Percentiles rank a stretch among this genome's conserved stretches.
Evolutionary conservation across 2,113 vertebrate species (phyloP).

Genomic region (Limnothrissa miodon): DNA sequence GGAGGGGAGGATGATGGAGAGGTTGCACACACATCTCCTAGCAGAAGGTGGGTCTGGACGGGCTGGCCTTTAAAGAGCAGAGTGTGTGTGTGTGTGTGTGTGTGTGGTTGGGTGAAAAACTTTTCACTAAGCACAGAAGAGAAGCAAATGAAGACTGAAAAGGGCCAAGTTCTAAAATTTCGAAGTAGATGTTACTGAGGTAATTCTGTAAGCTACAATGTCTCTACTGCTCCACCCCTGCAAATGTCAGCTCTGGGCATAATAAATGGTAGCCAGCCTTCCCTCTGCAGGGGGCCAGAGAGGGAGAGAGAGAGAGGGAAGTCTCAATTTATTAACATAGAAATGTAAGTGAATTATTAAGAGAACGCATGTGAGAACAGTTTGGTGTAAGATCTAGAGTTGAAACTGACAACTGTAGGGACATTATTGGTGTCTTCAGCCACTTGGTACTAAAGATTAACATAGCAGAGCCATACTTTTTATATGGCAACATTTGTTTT

Average conservation of each 20-base stretch:
- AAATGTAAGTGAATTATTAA: too few species aligned
- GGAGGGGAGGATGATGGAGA: slow-evolving; percentile 24
- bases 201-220: neutral
- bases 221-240: neutral
- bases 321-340: too few species aligned
- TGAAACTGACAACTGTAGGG: too few species aligned
- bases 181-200: neutral
- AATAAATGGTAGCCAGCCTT: neutral
- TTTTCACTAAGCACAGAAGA: too few species aligned
- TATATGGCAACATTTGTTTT: too few species aligned
- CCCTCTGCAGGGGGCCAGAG: neutral
- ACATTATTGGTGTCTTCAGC: too few species aligned
- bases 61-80: slow-evolving; percentile 18
- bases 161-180: neutral
- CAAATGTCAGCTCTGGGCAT: neutral
- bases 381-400: too few species aligned
- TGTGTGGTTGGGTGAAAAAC: neutral
- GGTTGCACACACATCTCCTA: slow-evolving; percentile 15
- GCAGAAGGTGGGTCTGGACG: slow-evolving; percentile 20
- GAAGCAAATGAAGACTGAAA: neutral
- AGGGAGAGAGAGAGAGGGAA: too few species aligned
- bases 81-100: slow-evolving; percentile 9
- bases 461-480: too few species aligned
- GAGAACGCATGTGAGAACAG: too few species aligned
- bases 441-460: too few species aligned